Evolutionary conservation across 2,113 vertebrate species (phyloP), one percentile per base, ranked within the genome.

Genomic region (Glaucomys volans): DNA sequence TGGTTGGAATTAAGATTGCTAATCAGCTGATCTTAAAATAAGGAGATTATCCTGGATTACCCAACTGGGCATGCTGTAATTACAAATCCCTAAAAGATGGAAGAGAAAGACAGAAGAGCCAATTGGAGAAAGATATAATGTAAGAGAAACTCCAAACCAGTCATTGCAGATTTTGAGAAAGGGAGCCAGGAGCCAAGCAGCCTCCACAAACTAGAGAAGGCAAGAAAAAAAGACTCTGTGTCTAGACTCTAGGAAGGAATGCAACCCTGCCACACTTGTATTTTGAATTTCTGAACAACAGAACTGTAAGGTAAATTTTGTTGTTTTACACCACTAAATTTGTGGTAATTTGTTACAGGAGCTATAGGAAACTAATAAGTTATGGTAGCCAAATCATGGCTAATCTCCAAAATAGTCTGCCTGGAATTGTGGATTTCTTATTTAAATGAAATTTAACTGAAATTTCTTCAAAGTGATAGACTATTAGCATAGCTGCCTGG

Each of bases 11-110:
- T 76, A 75, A 90, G 47, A 11, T 67, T 90, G 81, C 75, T 87
- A 37, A 90, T 92, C n/a, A 83, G 12, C 87, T 95, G 59, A 88
- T 37, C 37, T 83, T 76, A 82, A 86, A 90, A 57, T 71, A 89
- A 22, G 28, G 28, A 90, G 47, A 37, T 83, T 89, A 81, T 69
- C 16, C 79, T 35, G 20, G 47, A 87, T 86, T 92, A 89, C 72
- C 44, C 81, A n/a, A 14, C 0, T 87, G 77, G 40, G 14, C 44
- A 52, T 16, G 12, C 9, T 28, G 24, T 85, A 71, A 75, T 85
- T 76, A 57, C 14, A 95, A 22, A 17, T 67, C 50, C 30, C 42
- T 84, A 50, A 84, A 87, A 84, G 50, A 42, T 44, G 32, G 20
- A 32, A 64, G 82, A 79, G 40, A 50, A 18, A 75, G 22, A 40